Percentiles rank a stretch among this genome's conserved stretches.
Evolutionary conservation across 2,113 vertebrate genomes (phyloP).

Genomic region (Prunella fulvescens): DNA sequence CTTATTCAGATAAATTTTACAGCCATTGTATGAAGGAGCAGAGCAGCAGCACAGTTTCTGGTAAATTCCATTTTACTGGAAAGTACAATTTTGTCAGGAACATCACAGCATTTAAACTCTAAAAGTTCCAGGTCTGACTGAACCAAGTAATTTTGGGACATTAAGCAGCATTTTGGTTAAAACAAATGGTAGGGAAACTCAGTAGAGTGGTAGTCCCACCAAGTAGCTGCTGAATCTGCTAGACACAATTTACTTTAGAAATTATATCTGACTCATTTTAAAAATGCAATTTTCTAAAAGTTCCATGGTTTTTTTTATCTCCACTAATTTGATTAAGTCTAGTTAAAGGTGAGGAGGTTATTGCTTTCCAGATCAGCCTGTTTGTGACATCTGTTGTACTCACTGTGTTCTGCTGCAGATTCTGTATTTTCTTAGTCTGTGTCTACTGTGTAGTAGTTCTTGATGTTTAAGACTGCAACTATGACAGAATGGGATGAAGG

Average conservation of each 20-base stretch:
- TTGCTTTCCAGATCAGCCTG: background rate
- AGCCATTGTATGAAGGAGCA: background rate
- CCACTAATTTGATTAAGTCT: background rate
- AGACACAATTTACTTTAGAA: background rate
- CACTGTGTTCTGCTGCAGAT: background rate
- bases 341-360: background rate
- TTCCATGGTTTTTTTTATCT: background rate
- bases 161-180: background rate
- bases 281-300: background rate
- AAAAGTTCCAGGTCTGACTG: background rate
- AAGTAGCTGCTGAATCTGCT: background rate
- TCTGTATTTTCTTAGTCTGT: background rate
- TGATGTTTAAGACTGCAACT: background rate
- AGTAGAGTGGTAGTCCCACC: background rate
- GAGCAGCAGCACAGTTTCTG: background rate
- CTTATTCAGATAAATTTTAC: background rate
- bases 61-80: background rate
- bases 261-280: background rate
- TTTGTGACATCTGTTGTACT: background rate
- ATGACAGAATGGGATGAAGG: background rate
- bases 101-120: background rate
- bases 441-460: background rate
- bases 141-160: background rate
- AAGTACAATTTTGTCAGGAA: background rate
- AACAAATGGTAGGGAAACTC: background rate